These are phyloP conservation scores for Pituophis catenifer DNA, from an alignment of 2,113 vertebrate species.

Conservation along the genomic window DNA sequence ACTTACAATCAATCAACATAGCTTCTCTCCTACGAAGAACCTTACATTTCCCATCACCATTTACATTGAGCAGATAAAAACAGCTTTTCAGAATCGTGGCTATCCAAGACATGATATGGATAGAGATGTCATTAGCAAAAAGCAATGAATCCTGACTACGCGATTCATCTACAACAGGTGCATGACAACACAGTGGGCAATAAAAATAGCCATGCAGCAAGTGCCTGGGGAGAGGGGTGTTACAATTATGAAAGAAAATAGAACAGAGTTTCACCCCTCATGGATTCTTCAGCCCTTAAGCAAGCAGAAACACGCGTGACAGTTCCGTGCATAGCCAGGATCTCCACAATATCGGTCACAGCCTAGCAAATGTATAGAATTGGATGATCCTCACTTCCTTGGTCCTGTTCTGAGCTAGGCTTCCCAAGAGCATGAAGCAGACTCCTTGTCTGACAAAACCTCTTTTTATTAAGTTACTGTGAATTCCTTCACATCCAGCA, in stretches of 20 bases:
- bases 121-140: neutral
- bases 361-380: neutral
- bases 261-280: neutral
- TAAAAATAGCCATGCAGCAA: neutral
- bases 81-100: neutral
- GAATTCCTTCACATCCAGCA: too few species aligned
- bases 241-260: neutral
- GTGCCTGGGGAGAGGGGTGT: neutral
- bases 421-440: too few species aligned
- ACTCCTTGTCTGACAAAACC: too few species aligned
- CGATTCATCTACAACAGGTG: neutral
- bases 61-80: neutral
- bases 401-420: neutral
- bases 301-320: neutral
- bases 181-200: neutral
- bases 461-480: too few species aligned
- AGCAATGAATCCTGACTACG: neutral
- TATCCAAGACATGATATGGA: neutral
- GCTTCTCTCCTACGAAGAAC: neutral
- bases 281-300: neutral
- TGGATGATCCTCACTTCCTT: neutral
- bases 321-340: neutral
- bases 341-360: neutral
- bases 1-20: neutral
- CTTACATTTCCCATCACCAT: neutral